phyloP scores from a whole-genome alignment of 2,797 vertebrate species.

The Holocentrus rufus region DNA sequence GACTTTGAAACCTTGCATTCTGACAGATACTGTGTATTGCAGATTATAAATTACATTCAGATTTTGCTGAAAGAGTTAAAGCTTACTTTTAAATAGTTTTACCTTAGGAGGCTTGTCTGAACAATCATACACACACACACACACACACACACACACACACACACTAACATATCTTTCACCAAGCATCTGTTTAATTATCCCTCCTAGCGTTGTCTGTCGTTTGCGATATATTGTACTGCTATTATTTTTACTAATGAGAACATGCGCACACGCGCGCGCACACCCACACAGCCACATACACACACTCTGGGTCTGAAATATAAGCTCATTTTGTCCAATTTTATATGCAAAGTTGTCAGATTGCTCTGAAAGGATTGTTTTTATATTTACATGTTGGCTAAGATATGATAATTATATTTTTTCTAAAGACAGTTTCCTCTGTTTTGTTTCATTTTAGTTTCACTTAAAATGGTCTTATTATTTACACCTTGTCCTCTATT shows the following conservation, averaged over 20 bases:
- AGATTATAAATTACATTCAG: background rate
- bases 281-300: conserved; percentile 2
- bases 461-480: conserved; percentile 15
- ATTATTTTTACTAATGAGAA: conserved; percentile 68
- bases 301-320: conserved; percentile 8
- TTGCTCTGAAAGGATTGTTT: conserved; percentile 11
- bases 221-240: conserved; percentile 57
- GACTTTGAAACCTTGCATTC: background rate
- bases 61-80: no score
- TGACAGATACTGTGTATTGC: background rate
- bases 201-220: conserved; percentile 57
- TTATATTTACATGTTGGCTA: conserved; percentile 16
- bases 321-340: conserved; percentile 32
- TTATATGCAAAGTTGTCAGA: conserved; percentile 27
- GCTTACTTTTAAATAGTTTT: conserved; percentile 25
- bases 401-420: conserved; percentile 31
- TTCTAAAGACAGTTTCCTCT: conserved; percentile 1
- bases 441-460: background rate
- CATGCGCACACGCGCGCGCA: conserved; percentile 7
- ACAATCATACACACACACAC: conserved; percentile 7
- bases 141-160: background rate
- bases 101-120: conserved; percentile 37
- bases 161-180: conserved; percentile 48
- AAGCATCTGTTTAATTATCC: conserved; percentile 70
- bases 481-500: background rate